Evolutionary conservation across 2,113 vertebrate genomes (phyloP), one percentile per base, ranked within the genome.

Genomic region (Calyptomena viridis): DNA sequence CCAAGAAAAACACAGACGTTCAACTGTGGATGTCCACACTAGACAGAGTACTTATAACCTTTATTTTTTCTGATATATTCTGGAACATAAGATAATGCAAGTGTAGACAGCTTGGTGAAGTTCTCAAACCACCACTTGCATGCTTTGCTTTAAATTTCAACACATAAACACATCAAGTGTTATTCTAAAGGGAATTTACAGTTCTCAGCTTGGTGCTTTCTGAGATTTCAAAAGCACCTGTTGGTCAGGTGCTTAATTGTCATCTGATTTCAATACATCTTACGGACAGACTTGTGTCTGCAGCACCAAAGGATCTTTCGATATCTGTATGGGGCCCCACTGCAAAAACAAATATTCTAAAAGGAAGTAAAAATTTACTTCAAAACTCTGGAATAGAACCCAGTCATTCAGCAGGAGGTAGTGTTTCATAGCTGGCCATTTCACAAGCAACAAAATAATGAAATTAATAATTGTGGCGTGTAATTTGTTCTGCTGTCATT

Each of bases 401-500:
- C 17, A 27, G 21, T 49, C 11, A 77, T 72, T 63, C 63, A 89
- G 42, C 33, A 89, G 53, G 37, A 76, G 47, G 46, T 11, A 80
- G 39, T 42, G 62, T 55, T 69, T 82, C 10, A 50, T 24, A 35
- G 24, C 9, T 76, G 56, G 39, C 12, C 30, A 89, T 30, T 75
- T 93, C 53, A 83, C 42, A 87, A 68, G 46, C 19, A 83, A 73
- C 21, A 63, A 74, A 89, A 83, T 53, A 89, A 85, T 44, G 15
- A 93, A 85, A 93, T 59, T 68, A 87, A 39, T 76, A 85, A 59
- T 27, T 58, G n/a, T 33, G 14, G 18, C 23, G 11, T 58, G 40
- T 20, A 68, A 87, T 90, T 66, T 53, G 14, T 55, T 90, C 60
- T 20, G 23, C 46, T 83, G 14, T 50, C 60, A 46, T 74, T 96